A percentile compares a stretch with the other conserved stretches of the same genome.
phyloP scores from a whole-genome alignment of 2,888 invertebrate genomes.

The Chrysina gloriosa region DNA sequence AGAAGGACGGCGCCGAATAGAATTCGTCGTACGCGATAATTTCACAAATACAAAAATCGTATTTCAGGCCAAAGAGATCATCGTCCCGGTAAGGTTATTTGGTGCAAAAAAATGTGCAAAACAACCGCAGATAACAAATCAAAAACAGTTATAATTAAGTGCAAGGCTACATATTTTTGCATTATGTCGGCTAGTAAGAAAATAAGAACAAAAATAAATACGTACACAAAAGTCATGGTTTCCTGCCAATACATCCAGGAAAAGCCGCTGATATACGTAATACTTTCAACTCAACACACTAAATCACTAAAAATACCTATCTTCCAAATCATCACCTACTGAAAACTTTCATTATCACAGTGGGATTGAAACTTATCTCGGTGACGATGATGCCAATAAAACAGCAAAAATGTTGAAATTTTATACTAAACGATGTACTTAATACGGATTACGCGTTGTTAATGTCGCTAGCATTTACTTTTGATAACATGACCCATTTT shows the following conservation, averaged over 20 bases:
- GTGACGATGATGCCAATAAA: not conserved
- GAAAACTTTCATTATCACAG: not conserved
- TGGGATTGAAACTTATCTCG: not conserved
- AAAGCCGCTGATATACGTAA: not conserved
- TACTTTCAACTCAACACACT: not conserved
- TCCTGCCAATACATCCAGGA: conserved; percentile 5
- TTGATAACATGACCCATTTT: conserved; percentile 37
- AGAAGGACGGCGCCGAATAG: conserved; percentile 23
- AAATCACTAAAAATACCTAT: conserved; percentile 5
- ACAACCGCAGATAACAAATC: not conserved
- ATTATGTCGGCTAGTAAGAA: not conserved
- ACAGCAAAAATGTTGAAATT: not conserved
- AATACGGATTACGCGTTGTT: not conserved
- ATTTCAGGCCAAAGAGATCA: conserved; percentile 16
- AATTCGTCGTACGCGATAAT: not conserved
- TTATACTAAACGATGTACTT: not conserved
- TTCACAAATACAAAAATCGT: conserved; percentile 18
- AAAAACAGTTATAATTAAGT: not conserved
- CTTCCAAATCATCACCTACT: not conserved
- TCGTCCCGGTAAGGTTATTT: conserved; percentile 6
- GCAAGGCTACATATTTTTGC: not conserved
- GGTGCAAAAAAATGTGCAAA: not conserved
- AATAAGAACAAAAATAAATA: not conserved
- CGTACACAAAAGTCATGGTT: conserved; percentile 27
- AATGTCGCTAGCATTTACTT: conserved; percentile 10